Evolutionary conservation across 2,888 invertebrate species (phyloP), one percentile per base, ranked within the genome.

Genomic region (Danaus chrysippus): DNA sequence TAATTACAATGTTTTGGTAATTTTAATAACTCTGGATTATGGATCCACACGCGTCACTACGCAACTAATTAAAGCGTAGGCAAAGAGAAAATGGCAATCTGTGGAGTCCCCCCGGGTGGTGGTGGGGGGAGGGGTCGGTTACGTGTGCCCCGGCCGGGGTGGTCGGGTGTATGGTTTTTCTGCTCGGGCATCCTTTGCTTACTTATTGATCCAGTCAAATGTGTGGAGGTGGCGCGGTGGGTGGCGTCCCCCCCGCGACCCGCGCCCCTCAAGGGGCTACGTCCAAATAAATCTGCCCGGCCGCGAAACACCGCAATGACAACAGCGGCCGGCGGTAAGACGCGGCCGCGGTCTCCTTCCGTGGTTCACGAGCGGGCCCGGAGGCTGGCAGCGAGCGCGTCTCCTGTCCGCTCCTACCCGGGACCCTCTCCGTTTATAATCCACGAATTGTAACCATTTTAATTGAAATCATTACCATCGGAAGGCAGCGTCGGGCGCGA

Each of bases 151-250:
- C 89, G 90, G 23, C 88, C 83, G 80, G 89, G 90, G 88, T 87
- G 88, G 88, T 86, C 82, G 91, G 91, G 90, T 90, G 90, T 90
- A 90, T 91, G 91, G 91, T 91, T 91, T 91, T 91, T 91, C 91
- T 91, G 87, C 91, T 91, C 91, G 90, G 91, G 91, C 91, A 91
- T 91, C 91, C 91, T 91, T 91, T 91, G 91, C 91, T 91, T 91
- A 91, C 91, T 91, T 91, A 91, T 91, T 91, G 91, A 91, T 91
- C 91, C 91, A 91, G 91, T 91, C 91, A 91, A 92, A 91, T 92
- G 91, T 91, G 89, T 89, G 91, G 90, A 90, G 89, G 90, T 87
- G 87, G 86, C 87, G 87, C 84, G 84, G 87, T 85, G 88, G 89
- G 86, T 84, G 85, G 89, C 78, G 77, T 84, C 81, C 85, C 87